Conservation (phyloP, 2,888 invertebrate genomes). For the Xestoiulus laeticollis region DNA sequence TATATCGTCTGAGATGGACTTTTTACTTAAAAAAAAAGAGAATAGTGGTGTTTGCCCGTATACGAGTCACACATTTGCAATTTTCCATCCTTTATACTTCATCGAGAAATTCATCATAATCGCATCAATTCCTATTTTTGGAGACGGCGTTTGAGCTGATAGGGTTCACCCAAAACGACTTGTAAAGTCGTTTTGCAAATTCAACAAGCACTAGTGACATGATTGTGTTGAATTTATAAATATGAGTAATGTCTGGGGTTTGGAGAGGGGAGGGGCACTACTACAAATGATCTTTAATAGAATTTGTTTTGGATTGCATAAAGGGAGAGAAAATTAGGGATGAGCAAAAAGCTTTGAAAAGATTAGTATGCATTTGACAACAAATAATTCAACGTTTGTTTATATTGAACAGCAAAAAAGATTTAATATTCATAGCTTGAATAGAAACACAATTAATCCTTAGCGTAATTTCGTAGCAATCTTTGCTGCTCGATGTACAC, state of each 20-base stretch:
- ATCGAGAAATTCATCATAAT: neutral
- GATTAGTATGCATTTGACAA: neutral
- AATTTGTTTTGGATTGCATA: neutral
- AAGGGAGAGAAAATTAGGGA: neutral
- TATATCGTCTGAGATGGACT: conserved; percentile 3
- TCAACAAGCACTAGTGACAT: neutral
- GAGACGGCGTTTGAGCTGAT: neutral
- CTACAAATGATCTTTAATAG: neutral
- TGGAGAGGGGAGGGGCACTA: neutral
- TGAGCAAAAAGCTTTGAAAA: neutral
- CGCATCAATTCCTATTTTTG: neutral
- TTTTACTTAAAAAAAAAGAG: conserved; percentile 12
- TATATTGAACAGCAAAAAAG: neutral
- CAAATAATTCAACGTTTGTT: neutral
- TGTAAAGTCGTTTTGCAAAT: neutral
- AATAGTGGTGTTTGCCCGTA: neutral
- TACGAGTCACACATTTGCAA: conserved; percentile 27
- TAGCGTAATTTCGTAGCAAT: neutral
- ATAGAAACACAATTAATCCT: neutral
- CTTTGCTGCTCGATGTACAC: conserved; percentile 21
- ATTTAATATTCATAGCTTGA: neutral
- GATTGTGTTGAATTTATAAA: neutral
- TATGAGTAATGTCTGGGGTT: neutral
- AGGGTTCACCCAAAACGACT: neutral
- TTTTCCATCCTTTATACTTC: conserved; percentile 10